These are phyloP conservation scores for Leucosticte australis DNA, from an alignment of 2,113 vertebrate genomes.

Conservation along the genomic window DNA sequence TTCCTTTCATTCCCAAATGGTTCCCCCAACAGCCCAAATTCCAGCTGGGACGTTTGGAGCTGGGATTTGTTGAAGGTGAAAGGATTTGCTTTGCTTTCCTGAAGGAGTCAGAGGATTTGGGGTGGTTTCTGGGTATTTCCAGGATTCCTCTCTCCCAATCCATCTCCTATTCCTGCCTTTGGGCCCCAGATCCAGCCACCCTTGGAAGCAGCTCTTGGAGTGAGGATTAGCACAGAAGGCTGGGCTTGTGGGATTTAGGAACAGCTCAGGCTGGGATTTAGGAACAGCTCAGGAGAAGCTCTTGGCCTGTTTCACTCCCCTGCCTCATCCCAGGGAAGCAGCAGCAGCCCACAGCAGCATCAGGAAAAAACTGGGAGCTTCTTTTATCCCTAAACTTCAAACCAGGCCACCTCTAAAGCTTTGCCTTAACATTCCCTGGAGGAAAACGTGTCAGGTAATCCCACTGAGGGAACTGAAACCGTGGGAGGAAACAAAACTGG, in stretches of 20 bases:
- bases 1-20: neutral
- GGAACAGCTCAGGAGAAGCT: neutral
- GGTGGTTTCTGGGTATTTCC: neutral
- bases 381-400: conserved; percentile 28
- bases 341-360: conserved; percentile 40
- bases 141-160: neutral
- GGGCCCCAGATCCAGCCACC: neutral
- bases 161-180: neutral
- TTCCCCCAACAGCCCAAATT: neutral
- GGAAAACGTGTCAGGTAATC: neutral
- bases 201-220: neutral
- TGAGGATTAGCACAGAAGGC: neutral
- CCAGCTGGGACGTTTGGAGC: neutral
- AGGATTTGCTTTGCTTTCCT: neutral
- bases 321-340: neutral
- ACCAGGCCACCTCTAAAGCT: conserved; percentile 48
- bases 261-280: neutral
- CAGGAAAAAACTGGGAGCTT: conserved; percentile 42
- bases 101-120: fast-evolving
- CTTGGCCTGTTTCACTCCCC: neutral
- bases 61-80: neutral
- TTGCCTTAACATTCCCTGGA: conserved; percentile 12
- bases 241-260: neutral
- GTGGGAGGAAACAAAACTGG: neutral
- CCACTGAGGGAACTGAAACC: conserved; percentile 21